Evolutionary conservation across 2,888 invertebrate genomes (phyloP), one percentile per base, ranked within the genome.

Genomic region (Ischnus inquisitorius): DNA sequence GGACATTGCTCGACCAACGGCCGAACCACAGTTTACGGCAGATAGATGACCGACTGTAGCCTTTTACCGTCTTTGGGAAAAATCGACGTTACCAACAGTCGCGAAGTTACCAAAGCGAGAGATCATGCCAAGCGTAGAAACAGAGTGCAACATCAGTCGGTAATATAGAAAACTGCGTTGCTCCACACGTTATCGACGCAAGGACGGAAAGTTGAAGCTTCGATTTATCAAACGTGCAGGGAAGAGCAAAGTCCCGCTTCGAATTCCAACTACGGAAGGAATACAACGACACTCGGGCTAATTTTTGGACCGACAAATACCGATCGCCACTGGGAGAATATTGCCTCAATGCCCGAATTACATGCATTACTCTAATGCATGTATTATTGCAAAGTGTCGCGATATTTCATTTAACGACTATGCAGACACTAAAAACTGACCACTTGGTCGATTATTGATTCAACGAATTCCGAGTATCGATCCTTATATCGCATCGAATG

Each of bases 41-140:
- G 22, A 22, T 39, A 5, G 12, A 16, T 0, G 8, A 25, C 43
- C 25, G 60, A 6, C 25, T 14, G 25, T 25, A 16, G 16, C 12
- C 2, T 4, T 19, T 1, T 54, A 69, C 69, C 16, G 22, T n/a
- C 19, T 19, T 28, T 3, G 28, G 10, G 10, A 14, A 10, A 28
- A 28, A n/a, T n/a, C 28, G 3, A 19, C 48, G 19, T 46, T 75
- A 83, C 43, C 82, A n/a, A 71, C 79, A 0, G 79, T 54, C 16
- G 64, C 3, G 0, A 16, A 48, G 10, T 68, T 75, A 75, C 78
- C 82, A 43, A 43, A 68, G 3, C 22, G 34, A 1, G 54, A 8
- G 62, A 69, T 68, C 0, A 46, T n/a, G 43, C 14, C 2, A 22
- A 54, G n/a, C n/a, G 19, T 10, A 0, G 2, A 25, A 54, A 8